Percentiles rank a stretch among this genome's conserved stretches.
These are phyloP conservation scores for Exocentrus adspersus DNA, from an alignment of 2,888 invertebrate genomes.

Conservation along the genomic window DNA sequence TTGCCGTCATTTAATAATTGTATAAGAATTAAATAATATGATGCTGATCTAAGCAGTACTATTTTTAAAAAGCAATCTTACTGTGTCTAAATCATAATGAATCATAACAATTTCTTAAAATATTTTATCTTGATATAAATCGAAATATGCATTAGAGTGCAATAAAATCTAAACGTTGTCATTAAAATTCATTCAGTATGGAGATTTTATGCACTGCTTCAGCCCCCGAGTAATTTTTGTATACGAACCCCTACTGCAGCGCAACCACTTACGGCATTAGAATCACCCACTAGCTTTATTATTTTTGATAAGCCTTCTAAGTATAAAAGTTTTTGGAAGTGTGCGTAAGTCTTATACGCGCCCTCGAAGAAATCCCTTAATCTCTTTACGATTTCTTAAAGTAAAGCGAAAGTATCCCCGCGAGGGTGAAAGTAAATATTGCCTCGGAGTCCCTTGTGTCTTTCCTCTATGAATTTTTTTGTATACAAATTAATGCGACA, in stretches of 20 bases:
- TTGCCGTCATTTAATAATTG: too few species aligned
- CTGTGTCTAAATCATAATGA: too few species aligned
- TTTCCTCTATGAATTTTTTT: constrained; percentile 17
- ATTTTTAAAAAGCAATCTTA: too few species aligned
- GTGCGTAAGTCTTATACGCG: constrained; percentile 49
- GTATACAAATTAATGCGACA: constrained; percentile 4
- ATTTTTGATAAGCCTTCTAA: constrained; percentile 53
- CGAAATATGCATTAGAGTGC: too few species aligned
- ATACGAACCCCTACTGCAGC: constrained; percentile 31
- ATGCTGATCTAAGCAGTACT: too few species aligned
- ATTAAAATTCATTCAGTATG: constrained; percentile 36
- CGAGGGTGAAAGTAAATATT: constrained; percentile 29
- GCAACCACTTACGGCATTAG: constrained; percentile 37
- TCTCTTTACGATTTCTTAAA: constrained; percentile 1
- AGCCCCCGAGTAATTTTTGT: constrained; percentile 34
- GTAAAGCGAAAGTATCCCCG: constrained; percentile 32
- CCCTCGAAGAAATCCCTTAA: neutral
- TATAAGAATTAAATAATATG: too few species aligned
- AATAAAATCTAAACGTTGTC: too few species aligned
- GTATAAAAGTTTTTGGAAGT: constrained; percentile 44
- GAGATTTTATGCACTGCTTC: constrained; percentile 35
- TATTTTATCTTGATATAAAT: too few species aligned
- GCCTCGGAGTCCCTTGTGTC: constrained; percentile 5
- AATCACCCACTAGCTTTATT: constrained; percentile 47
- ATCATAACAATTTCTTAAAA: too few species aligned